phyloP scores from a whole-genome alignment of 2,888 invertebrate genomes.

The Apotomis turbidana region DNA sequence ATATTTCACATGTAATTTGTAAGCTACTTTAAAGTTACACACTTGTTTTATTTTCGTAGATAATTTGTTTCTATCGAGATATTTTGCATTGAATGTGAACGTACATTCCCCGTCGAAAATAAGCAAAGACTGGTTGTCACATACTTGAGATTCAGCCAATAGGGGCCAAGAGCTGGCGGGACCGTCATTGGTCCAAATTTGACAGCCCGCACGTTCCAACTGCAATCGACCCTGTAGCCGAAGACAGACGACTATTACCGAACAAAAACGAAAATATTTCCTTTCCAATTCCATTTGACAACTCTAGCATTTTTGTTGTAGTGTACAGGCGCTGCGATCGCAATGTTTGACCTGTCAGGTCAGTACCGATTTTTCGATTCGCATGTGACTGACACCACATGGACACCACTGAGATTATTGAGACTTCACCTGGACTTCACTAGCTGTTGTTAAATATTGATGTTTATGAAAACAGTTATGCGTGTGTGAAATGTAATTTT shows the following conservation, averaged over 20 bases:
- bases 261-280: slow-evolving; percentile 41
- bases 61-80: slow-evolving; percentile 59
- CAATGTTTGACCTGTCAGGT: neutral
- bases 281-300: slow-evolving; percentile 2
- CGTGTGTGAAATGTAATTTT: neutral
- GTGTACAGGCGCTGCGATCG: neutral
- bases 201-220: slow-evolving; percentile 48
- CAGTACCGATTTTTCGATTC: slow-evolving; percentile 33
- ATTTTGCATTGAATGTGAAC: slow-evolving; percentile 51
- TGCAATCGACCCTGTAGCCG: slow-evolving; percentile 50
- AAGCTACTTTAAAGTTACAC: slow-evolving; percentile 46
- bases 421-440: too few species aligned
- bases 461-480: slow-evolving; percentile 28
- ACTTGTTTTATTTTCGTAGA: slow-evolving; percentile 47
- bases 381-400: neutral
- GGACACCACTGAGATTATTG: too few species aligned
- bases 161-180: slow-evolving; percentile 10
- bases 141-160: slow-evolving; percentile 31
- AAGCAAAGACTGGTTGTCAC: slow-evolving; percentile 56
- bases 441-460: neutral
- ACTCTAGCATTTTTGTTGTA: neutral
- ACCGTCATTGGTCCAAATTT: slow-evolving; percentile 56
- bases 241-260: slow-evolving; percentile 41
- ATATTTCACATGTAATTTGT: slow-evolving; percentile 53
- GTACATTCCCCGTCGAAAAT: slow-evolving; percentile 47